A percentile compares a stretch with the other conserved stretches of the same genome.
Conservation (phyloP, 2,888 invertebrate species). For the Pachycephus smyrnensis region DNA sequence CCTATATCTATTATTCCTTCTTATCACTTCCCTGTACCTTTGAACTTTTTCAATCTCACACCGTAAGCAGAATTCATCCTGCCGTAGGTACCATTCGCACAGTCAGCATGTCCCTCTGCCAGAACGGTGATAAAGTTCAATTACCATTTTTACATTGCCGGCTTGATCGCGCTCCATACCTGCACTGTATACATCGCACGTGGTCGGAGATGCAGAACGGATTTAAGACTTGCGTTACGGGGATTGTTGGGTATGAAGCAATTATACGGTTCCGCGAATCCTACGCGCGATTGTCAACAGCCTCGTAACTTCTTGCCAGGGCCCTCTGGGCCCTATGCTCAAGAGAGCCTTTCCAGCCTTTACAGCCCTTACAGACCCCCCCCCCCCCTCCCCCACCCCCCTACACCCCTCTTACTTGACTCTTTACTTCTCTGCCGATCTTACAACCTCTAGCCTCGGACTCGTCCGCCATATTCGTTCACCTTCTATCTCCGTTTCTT, state of each 20-base stretch:
- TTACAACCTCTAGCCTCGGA: background rate
- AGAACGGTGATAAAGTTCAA: slow-evolving; percentile 42
- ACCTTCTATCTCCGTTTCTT: slow-evolving; percentile 50
- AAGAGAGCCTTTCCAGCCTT: background rate
- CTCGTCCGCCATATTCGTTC: slow-evolving; percentile 8
- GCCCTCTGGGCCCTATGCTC: background rate
- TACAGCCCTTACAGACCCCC: slow-evolving; percentile 3
- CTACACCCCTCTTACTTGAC: background rate
- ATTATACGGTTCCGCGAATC: slow-evolving; percentile 57
- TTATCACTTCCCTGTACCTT: background rate
- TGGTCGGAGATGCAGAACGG: slow-evolving; percentile 44
- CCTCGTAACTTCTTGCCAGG: slow-evolving; percentile 40
- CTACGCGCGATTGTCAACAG: slow-evolving; percentile 51
- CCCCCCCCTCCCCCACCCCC: background rate
- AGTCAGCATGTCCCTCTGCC: background rate
- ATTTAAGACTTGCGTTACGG: slow-evolving; percentile 40
- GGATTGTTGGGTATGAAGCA: slow-evolving; percentile 49
- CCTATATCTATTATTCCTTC: background rate
- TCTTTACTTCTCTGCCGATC: background rate
- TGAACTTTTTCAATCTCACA: background rate
- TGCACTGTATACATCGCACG: slow-evolving; percentile 20
- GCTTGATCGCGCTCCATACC: slow-evolving; percentile 18
- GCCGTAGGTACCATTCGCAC: slow-evolving; percentile 17
- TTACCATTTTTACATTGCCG: slow-evolving; percentile 28
- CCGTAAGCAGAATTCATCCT: slow-evolving; percentile 15